Evolutionary conservation across 2,888 invertebrate species (phyloP), one percentile per base, ranked within the genome.

Genomic region (Drosophila tripunctata): DNA sequence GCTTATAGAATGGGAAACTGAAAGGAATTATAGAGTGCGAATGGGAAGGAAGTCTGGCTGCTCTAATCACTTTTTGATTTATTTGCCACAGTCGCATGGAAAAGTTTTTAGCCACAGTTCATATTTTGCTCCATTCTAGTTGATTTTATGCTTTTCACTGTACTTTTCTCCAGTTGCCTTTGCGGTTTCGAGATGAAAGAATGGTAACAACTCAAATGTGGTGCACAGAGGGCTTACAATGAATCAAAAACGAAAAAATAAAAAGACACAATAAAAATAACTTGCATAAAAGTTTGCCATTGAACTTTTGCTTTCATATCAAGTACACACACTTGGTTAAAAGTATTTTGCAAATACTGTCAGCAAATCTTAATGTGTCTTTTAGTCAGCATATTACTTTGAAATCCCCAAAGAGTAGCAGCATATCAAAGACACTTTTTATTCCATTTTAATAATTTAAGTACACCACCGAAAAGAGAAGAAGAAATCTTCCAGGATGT

Each of bases 1-100:
- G 45, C 14, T 33, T 33, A 47, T 19, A 44, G 36, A 14, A n/a
- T n/a, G 4, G 10, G 36, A 1, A 38, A 31, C 2, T 12, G 6
- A 22, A 7, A n/a, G 30, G 47, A 30, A 30, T 47, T 7, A 0
- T 24, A 40, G 21, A 36, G 5, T 27, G 22, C n/a, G 41, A 10
- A n/a, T 27, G 31, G 10, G 15, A 24, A 12, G 45, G 14, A 47
- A 61, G 58, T 19, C 27, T 40, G 57, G 38, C 48, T 43, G 65
- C 60, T 63, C 88, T 87, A 82, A 82, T 82, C 82, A 82, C 82
- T 82, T 82, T 86, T 86, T 82, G 82, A 82, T 82, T 82, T 82
- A 82, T 87, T 87, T 76, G 51, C 68, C 64, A 45, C 54, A 67
- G 60, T 57, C 51, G 65, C 48, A 65, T 40, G 35, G 54, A 68